Evolutionary conservation across 2,888 invertebrate species (phyloP), one percentile per base, ranked within the genome.

Genomic region (Yponomeuta plumbellus): DNA sequence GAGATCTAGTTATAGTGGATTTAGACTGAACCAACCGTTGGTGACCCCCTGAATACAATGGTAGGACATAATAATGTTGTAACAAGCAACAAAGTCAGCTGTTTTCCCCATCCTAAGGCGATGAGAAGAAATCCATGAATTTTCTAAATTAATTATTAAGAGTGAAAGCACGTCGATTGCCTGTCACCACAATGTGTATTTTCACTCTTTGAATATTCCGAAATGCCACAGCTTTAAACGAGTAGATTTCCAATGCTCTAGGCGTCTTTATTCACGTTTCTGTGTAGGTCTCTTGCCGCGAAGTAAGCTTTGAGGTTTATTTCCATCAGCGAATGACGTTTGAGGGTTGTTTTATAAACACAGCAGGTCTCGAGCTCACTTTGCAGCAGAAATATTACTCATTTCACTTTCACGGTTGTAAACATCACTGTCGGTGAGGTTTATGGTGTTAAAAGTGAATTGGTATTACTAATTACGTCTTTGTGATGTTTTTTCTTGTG

Each of bases 371-470:
- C 34, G 34, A 34, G 34, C 34, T 8, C 1, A 6, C 8, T 34
- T 5, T 1, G 8, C 34, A 34, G 34, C 34, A 34, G 34, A 34
- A 17, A 52, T 3, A 6, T 52, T 52, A 17, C 44, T 52, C 44
- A 2, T 17, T 81, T 79, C 78, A 77, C 82, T 83, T 82, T 80
- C 76, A 69, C 71, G 68, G 17, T 17, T 52, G 13, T 52, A 17
- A 52, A 5, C 13, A 3, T 44, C 44, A 17, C 17, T 52, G 1
- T 52, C n/a, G n/a, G 1, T 52, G 44, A 52, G 44, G 44, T 52
- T 8, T 52, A 52, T 52, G 44, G 44, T 61, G 65, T 59, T 61
- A 22, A 63, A 69, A 52, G 44, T 52, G 44, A 52, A 17, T 13
- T 69, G 66, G 71, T 69, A n/a, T 58, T 20, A 40, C 23, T 40